Percentiles rank a stretch among this genome's conserved stretches.
Evolutionary conservation across 2,797 vertebrate species (phyloP).

Genomic region (Morus bassanus): DNA sequence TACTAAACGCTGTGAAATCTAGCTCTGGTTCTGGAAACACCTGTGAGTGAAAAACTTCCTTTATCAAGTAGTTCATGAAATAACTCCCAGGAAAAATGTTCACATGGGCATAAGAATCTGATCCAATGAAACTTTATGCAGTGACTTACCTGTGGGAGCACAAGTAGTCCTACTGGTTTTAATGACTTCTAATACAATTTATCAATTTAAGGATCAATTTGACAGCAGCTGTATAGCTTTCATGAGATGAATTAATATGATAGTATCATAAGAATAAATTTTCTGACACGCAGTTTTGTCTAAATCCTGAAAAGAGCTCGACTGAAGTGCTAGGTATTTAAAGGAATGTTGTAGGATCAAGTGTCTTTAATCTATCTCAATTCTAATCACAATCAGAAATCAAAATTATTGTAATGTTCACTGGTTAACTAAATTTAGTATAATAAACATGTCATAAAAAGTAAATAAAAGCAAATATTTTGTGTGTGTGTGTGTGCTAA

Average conservation of each 20-base stretch:
- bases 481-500: rapidly evolving
- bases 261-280: background rate
- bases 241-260: background rate
- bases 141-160: background rate
- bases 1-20: background rate
- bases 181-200: background rate
- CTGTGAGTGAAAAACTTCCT: background rate
- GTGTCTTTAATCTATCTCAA: background rate
- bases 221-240: background rate
- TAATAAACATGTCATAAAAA: background rate
- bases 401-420: background rate
- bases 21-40: background rate
- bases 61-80: background rate
- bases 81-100: background rate
- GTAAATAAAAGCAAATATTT: background rate
- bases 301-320: background rate
- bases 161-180: background rate
- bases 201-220: background rate
- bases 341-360: background rate
- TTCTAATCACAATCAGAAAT: background rate
- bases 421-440: background rate
- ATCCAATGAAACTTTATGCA: background rate
- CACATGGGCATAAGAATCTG: background rate
- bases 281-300: background rate
- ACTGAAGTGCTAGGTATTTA: background rate